phyloP scores from a whole-genome alignment of 2,888 invertebrate genomes.

The Mesorhabditis spiculigera region DNA sequence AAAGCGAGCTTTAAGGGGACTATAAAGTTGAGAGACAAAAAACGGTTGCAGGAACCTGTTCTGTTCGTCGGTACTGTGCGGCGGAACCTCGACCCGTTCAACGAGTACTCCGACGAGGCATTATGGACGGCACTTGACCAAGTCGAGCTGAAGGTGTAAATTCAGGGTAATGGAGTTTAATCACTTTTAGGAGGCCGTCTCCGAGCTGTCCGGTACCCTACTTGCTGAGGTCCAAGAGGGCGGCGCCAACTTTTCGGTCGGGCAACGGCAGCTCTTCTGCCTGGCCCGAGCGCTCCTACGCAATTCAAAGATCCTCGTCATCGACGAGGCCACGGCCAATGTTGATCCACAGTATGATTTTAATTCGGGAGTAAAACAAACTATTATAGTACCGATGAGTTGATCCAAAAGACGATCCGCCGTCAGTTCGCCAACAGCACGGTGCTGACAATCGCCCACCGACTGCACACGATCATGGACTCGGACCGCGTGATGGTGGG shows the following conservation, averaged over 20 bases:
- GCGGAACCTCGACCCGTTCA: slow-evolving; percentile 84
- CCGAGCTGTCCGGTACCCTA: slow-evolving; percentile 69
- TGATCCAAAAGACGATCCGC: slow-evolving; percentile 52
- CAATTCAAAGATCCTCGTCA: slow-evolving; percentile 77
- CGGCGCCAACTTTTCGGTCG: slow-evolving; percentile 69
- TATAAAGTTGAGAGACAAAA: too few species aligned
- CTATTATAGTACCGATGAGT: slow-evolving; percentile 46
- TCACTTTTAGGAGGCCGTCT: slow-evolving; percentile 65
- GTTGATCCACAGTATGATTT: slow-evolving; percentile 75
- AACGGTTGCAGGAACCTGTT: slow-evolving; percentile 69
- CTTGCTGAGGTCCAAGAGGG: slow-evolving; percentile 68
- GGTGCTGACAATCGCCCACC: slow-evolving; percentile 84
- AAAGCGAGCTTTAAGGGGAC: too few species aligned
- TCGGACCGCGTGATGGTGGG: slow-evolving; percentile 78
- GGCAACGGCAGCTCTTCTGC: slow-evolving; percentile 84
- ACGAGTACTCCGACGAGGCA: slow-evolving; percentile 72
- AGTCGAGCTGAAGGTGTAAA: slow-evolving; percentile 59
- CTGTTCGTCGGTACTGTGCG: slow-evolving; percentile 82
- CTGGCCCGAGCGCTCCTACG: slow-evolving; percentile 81
- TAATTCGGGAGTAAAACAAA: neutral
- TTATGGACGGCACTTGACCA: slow-evolving; percentile 82
- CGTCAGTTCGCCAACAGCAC: slow-evolving; percentile 47
- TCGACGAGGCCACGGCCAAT: slow-evolving; percentile 90
- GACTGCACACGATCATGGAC: slow-evolving; percentile 88
- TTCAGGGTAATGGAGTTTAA: slow-evolving; percentile 67